Conservation (phyloP, 2,113 vertebrate genomes). For the Sander vitreus region DNA sequence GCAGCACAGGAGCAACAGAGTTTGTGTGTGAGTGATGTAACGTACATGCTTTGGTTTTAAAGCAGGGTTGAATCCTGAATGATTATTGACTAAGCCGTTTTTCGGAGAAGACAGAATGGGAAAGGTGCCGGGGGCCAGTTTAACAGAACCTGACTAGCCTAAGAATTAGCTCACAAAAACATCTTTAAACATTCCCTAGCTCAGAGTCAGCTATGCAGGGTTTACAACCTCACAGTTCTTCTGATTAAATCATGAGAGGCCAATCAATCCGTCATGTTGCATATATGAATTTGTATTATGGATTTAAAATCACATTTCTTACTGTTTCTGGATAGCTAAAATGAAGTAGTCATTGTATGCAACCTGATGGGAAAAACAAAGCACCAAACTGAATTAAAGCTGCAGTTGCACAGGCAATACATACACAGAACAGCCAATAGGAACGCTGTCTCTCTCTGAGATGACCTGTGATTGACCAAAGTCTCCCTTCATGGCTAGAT, state of each 20-base stretch:
- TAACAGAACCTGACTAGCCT: conserved; percentile 47
- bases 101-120: conserved; percentile 8
- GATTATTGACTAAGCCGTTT: conserved; percentile 56
- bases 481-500: no score
- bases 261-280: conserved; percentile 12
- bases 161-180: conserved; percentile 44
- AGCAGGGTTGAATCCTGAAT: conserved; percentile 56
- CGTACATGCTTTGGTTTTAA: conserved; percentile 56
- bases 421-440: no score
- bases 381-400: background rate
- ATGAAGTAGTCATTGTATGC: conserved; percentile 16
- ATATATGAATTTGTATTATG: conserved; percentile 20
- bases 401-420: no score
- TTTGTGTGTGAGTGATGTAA: conserved; percentile 15
- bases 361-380: conserved; percentile 14
- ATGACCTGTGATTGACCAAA: no score
- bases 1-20: background rate
- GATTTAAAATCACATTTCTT: background rate
- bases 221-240: conserved; percentile 28
- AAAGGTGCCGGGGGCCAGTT: conserved; percentile 38
- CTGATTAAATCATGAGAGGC: conserved; percentile 53
- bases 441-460: no score
- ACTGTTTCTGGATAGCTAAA: background rate
- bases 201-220: conserved; percentile 4
- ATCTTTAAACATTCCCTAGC: conserved; percentile 13